phyloP scores from a whole-genome alignment of 2,113 vertebrate genomes.

The Eolophus roseicapilla region DNA sequence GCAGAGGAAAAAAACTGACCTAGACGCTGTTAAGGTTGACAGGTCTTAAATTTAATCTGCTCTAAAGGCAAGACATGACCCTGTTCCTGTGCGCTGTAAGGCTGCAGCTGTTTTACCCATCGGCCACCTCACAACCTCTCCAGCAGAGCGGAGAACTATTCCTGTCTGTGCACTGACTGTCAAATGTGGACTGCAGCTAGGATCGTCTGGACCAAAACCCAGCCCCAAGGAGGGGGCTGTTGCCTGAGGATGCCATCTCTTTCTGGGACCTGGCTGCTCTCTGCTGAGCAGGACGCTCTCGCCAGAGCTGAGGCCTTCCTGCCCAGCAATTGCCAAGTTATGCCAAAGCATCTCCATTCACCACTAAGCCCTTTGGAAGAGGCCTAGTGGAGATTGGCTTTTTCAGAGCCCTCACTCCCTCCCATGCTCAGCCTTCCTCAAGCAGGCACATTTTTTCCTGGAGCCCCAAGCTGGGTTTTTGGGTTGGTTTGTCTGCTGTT shows the following conservation, averaged over 20 bases:
- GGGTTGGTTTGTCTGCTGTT: neutral
- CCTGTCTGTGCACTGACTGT: neutral
- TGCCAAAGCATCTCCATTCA: rapidly evolving
- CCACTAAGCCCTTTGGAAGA: neutral
- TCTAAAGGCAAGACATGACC: neutral
- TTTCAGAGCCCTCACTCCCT: neutral
- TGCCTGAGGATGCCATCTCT: neutral
- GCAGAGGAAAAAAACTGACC: constrained; percentile 39
- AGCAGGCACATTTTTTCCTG: neutral
- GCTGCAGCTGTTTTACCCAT: constrained; percentile 38
- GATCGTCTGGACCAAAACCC: rapidly evolving
- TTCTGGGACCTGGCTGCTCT: neutral
- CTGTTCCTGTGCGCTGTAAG: neutral
- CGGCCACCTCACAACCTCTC: neutral
- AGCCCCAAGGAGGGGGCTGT: neutral
- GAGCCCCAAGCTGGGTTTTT: neutral
- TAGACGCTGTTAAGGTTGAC: neutral
- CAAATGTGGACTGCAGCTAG: neutral
- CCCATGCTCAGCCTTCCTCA: neutral
- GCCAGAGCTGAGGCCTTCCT: neutral
- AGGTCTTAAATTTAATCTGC: constrained; percentile 30
- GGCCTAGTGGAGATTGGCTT: neutral
- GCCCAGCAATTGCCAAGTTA: neutral
- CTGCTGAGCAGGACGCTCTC: neutral
- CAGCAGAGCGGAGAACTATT: neutral